Conservation (phyloP, 1,140 invertebrate genomes). For the Tachypleus tridentatus region DNA sequence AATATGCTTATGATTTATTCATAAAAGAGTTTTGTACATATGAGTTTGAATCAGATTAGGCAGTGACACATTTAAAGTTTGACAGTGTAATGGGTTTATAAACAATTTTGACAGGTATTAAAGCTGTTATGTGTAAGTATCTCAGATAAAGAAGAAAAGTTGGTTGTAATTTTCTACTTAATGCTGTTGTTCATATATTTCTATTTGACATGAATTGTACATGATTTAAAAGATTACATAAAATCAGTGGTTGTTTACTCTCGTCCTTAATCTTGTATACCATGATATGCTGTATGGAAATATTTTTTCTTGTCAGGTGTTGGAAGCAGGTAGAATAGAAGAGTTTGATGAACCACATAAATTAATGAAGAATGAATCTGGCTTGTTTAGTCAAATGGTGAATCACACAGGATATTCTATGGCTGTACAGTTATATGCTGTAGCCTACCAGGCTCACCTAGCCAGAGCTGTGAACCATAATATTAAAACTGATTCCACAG, state of each 20-base stretch:
- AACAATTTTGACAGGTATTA: too few species aligned
- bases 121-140: too few species aligned
- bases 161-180: background rate
- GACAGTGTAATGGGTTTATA: too few species aligned
- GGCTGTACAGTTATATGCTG: slow-evolving; percentile 9
- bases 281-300: too few species aligned
- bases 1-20: too few species aligned
- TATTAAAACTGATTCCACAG: too few species aligned
- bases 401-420: slow-evolving; percentile 17
- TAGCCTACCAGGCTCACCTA: background rate
- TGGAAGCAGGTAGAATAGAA: slow-evolving; percentile 25
- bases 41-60: too few species aligned
- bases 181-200: background rate
- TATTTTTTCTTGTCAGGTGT: slow-evolving; percentile 3
- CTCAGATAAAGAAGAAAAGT: too few species aligned
- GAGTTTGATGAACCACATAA: slow-evolving; percentile 57
- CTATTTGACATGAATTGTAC: background rate
- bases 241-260: background rate
- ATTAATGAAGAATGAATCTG: slow-evolving; percentile 42
- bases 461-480: background rate
- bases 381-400: slow-evolving; percentile 31
- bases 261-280: background rate
- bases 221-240: background rate
- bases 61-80: too few species aligned
- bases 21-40: too few species aligned